These are phyloP conservation scores for Wiebesia pumilae DNA, from an alignment of 1,140 invertebrate genomes.

Conservation along the genomic window DNA sequence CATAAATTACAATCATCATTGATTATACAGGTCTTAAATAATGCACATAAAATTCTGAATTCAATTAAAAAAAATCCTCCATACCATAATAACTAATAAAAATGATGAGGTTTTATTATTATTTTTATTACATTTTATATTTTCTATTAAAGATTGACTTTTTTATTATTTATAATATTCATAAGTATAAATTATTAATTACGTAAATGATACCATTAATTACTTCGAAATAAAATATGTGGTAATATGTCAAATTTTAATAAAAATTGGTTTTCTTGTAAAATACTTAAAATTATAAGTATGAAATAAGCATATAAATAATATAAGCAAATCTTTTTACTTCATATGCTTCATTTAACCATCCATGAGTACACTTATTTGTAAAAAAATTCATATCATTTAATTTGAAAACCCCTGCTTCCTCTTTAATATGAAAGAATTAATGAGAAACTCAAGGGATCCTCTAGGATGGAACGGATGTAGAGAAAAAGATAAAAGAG, in stretches of 20 bases:
- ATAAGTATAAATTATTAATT: too few species aligned
- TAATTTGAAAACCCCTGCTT: not conserved
- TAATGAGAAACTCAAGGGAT: not conserved
- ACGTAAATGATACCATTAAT: too few species aligned
- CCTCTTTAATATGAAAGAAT: not conserved
- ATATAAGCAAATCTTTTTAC: not conserved
- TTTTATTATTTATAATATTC: too few species aligned
- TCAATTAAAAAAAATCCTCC: too few species aligned
- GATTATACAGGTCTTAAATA: not conserved
- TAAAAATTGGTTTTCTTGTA: not conserved
- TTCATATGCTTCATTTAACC: not conserved
- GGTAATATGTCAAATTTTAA: too few species aligned
- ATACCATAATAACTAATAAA: too few species aligned
- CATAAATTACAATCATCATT: not conserved
- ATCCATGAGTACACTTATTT: not conserved
- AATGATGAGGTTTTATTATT: too few species aligned
- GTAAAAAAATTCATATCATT: constrained; percentile 12
- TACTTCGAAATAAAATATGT: too few species aligned
- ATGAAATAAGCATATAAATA: not conserved
- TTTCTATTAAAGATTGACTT: too few species aligned
- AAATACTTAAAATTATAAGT: not conserved
- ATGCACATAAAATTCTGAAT: not conserved
- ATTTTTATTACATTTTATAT: too few species aligned
- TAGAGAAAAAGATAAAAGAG: not conserved
- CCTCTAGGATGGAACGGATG: not conserved